These are phyloP conservation scores for Chlorops oryzae DNA, from an alignment of 1,140 invertebrate genomes.

Conservation along the genomic window DNA sequence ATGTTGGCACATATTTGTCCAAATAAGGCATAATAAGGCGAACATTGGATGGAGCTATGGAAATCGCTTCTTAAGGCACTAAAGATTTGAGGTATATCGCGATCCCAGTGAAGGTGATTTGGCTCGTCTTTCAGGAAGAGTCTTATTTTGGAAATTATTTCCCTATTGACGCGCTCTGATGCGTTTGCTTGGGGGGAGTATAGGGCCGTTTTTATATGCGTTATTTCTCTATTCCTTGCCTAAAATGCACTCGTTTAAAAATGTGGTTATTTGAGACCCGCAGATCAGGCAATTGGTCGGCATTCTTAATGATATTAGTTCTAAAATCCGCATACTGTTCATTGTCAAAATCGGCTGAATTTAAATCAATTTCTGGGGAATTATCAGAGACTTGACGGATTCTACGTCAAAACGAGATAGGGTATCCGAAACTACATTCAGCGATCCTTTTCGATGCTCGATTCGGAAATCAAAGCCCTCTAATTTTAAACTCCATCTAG, in stretches of 20 bases:
- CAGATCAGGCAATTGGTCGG: too few species aligned
- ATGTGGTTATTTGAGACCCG: too few species aligned
- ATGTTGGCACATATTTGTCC: slow-evolving; percentile 2
- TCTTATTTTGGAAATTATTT: neutral
- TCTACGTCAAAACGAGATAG: slow-evolving; percentile 22
- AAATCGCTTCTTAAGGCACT: slow-evolving; percentile 1
- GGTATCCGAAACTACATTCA: slow-evolving; percentile 37
- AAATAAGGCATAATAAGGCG: slow-evolving; percentile 6
- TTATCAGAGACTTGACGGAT: neutral
- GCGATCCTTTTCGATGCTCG: slow-evolving; percentile 39
- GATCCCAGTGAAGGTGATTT: slow-evolving; percentile 12
- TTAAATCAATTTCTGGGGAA: slow-evolving; percentile 2
- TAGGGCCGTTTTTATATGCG: slow-evolving; percentile 1
- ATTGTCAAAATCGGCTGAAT: neutral
- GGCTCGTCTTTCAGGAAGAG: neutral
- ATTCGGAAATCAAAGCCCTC: slow-evolving; percentile 31
- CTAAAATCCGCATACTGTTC: neutral
- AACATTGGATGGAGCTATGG: slow-evolving; percentile 1
- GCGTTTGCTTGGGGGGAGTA: slow-evolving; percentile 6
- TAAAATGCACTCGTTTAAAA: slow-evolving; percentile 1
- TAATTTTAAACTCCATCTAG: slow-evolving; percentile 32
- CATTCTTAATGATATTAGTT: neutral
- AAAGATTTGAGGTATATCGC: slow-evolving; percentile 3
- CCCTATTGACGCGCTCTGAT: neutral
- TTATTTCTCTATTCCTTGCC: neutral